A percentile compares a stretch with the other conserved stretches of the same genome.
These are phyloP conservation scores for Dicrurus megarhynchus DNA, from an alignment of 2,113 vertebrate species.

Conservation along the genomic window DNA sequence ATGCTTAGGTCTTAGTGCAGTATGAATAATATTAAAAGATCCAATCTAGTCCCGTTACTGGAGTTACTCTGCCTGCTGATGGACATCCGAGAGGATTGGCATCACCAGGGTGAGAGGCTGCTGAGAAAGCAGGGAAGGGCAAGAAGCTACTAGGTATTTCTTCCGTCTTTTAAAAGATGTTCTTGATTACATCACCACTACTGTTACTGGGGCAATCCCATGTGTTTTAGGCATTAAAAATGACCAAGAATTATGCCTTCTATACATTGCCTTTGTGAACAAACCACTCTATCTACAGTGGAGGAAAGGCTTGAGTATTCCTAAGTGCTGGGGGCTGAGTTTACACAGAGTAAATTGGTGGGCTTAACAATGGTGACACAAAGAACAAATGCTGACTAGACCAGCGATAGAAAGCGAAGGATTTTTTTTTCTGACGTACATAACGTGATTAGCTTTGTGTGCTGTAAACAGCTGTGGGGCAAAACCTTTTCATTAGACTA, in stretches of 20 bases:
- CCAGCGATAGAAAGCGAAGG: not conserved
- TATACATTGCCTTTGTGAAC: not conserved
- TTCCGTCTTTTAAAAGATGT: not conserved
- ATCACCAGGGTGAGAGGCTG: not conserved
- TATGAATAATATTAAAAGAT: not conserved
- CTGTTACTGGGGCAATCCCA: not conserved
- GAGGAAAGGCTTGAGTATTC: not conserved
- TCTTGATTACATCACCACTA: not conserved
- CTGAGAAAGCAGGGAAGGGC: not conserved
- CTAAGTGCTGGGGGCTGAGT: not conserved
- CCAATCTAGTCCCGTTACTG: not conserved
- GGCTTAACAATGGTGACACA: not conserved
- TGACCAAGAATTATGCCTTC: not conserved
- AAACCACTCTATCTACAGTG: not conserved
- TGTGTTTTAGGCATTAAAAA: not conserved
- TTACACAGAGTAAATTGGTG: not conserved
- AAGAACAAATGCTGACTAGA: not conserved
- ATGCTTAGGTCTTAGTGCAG: not conserved
- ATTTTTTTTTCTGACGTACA: not conserved
- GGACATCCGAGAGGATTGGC: rapidly evolving
- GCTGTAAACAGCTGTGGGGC: not conserved
- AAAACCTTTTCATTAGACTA: not conserved
- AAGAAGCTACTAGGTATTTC: not conserved
- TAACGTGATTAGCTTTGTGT: not conserved
- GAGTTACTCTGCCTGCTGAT: not conserved